Percentiles rank a stretch among this genome's conserved stretches.
phyloP scores from a whole-genome alignment of 1,140 invertebrate species.

The Holcopasites calliopsidis region DNA sequence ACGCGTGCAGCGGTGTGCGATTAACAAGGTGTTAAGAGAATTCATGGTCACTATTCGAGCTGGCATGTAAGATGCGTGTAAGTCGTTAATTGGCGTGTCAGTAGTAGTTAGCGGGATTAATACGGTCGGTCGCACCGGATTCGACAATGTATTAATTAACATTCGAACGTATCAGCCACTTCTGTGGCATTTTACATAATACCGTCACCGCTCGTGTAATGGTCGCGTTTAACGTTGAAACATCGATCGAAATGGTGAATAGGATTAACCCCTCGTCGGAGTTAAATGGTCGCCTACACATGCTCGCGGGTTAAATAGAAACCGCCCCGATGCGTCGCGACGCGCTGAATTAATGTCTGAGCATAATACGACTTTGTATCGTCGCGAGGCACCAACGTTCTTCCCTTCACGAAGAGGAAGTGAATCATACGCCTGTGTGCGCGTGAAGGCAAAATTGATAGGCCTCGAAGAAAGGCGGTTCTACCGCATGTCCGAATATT shows the following conservation, averaged over 20 bases:
- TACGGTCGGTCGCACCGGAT: neutral
- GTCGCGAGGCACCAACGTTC: neutral
- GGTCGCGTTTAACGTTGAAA: neutral
- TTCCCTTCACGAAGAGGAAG: neutral
- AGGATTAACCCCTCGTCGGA: neutral
- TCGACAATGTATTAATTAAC: conserved; percentile 16
- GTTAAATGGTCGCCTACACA: neutral
- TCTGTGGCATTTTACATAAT: neutral
- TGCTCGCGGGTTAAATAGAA: neutral
- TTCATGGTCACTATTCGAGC: neutral
- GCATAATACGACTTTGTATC: neutral
- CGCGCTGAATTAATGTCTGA: neutral
- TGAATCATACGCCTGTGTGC: neutral
- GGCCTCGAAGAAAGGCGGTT: conserved; percentile 12
- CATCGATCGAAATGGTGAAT: neutral
- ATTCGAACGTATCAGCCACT: conserved; percentile 1
- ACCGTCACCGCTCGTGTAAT: neutral
- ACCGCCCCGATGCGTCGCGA: neutral
- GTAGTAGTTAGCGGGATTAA: conserved; percentile 21
- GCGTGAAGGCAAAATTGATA: conserved; percentile 1
- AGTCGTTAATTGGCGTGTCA: conserved; percentile 18
- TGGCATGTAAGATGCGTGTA: conserved; percentile 1
- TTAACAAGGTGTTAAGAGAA: conserved; percentile 23
- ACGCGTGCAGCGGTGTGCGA: neutral
- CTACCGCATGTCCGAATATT: conserved; percentile 26